Evolutionary conservation across 1,140 invertebrate genomes (phyloP).

Genomic region (Rhagoletis pomonella): DNA sequence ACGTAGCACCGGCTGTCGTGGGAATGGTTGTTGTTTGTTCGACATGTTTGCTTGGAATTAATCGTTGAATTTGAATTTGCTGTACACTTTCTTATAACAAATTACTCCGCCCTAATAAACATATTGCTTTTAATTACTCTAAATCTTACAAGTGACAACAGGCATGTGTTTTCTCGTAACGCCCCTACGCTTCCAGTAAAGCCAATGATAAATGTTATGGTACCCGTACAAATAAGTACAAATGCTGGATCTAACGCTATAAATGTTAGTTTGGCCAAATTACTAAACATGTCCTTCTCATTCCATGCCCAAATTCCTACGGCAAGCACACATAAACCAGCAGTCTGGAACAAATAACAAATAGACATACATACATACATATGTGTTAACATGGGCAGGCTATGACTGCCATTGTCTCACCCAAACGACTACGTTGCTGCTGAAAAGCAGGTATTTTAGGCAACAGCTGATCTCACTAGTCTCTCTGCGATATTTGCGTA

Average conservation of each 20-base stretch:
- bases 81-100: too few relatives aligned
- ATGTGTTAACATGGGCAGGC: not conserved
- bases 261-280: slow-evolving; percentile 90
- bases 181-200: slow-evolving; percentile 98
- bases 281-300: slow-evolving; percentile 97
- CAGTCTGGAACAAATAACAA: slow-evolving; percentile 80
- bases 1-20: too few relatives aligned
- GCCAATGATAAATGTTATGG: slow-evolving; percentile 94
- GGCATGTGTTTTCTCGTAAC: slow-evolving; percentile 89
- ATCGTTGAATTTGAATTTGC: too few relatives aligned
- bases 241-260: slow-evolving; percentile 97
- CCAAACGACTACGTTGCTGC: slow-evolving; percentile 98
- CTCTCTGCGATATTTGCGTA: slow-evolving; percentile 87
- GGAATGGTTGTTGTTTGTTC: too few relatives aligned
- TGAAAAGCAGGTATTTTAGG: slow-evolving; percentile 97
- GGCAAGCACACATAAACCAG: slow-evolving; percentile 89
- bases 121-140: too few relatives aligned
- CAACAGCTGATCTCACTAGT: slow-evolving; percentile 97
- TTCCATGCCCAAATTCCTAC: slow-evolving; percentile 97
- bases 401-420: slow-evolving; percentile 77
- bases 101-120: too few relatives aligned
- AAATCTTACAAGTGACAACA: slow-evolving; percentile 87
- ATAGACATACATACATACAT: not conserved
- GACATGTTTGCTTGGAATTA: too few relatives aligned
- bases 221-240: slow-evolving; percentile 92